Evolutionary conservation across 2,888 invertebrate genomes (phyloP).

Genomic region (Lacanobia wlatinum): DNA sequence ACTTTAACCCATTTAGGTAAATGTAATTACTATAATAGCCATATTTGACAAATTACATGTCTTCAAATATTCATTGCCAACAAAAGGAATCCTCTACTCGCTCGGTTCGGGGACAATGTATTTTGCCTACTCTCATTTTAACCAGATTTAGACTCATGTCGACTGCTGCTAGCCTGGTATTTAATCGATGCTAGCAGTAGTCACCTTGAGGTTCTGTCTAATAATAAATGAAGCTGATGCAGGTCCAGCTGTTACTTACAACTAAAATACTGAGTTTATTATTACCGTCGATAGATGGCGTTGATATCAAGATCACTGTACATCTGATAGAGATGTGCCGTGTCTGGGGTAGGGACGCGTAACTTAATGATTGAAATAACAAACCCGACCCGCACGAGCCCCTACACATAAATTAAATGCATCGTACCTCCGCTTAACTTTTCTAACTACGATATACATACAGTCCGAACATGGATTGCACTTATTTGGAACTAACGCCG

Average conservation of each 20-base stretch:
- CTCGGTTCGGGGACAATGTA: conserved; percentile 55
- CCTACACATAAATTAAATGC: conserved; percentile 88
- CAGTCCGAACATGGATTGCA: conserved; percentile 85
- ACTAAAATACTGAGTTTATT: conserved; percentile 46
- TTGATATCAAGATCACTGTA: conserved; percentile 31
- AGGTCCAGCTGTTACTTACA: conserved; percentile 58
- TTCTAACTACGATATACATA: conserved; percentile 88
- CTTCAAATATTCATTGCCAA: conserved; percentile 55
- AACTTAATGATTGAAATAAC: conserved; percentile 68
- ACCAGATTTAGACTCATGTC: conserved; percentile 70
- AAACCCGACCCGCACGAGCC: conserved; percentile 74
- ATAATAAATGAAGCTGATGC: conserved; percentile 65
- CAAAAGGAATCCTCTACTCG: conserved; percentile 51
- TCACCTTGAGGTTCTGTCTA: conserved; percentile 63
- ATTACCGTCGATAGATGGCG: conserved; percentile 60
- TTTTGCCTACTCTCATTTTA: conserved; percentile 75
- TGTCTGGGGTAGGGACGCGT: conserved; percentile 12
- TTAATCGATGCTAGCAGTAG: conserved; percentile 61
- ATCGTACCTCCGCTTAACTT: conserved; percentile 85
- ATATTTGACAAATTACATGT: conserved; percentile 44
- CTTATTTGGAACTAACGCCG: conserved; percentile 82
- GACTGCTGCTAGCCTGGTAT: conserved; percentile 58
- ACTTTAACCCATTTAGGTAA: conserved; percentile 50
- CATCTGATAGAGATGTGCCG: conserved; percentile 14
- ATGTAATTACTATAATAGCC: conserved; percentile 51